Percentiles rank a stretch among this genome's conserved stretches.
Evolutionary conservation across 2,888 invertebrate species (phyloP).

Genomic region (Hydroisotoma schaefferi): DNA sequence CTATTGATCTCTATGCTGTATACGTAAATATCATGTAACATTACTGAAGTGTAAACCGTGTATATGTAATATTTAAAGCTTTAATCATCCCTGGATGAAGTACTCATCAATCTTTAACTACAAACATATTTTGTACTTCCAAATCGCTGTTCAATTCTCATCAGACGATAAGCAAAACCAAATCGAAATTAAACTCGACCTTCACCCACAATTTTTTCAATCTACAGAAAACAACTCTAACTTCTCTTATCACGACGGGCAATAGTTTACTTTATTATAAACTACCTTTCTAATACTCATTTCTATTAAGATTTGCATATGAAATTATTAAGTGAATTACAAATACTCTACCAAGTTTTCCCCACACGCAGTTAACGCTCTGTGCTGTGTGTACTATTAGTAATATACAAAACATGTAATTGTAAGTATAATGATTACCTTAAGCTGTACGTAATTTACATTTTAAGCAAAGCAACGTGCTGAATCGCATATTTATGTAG

Average conservation of each 20-base stretch:
- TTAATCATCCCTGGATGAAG: too few species aligned
- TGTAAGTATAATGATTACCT: background rate
- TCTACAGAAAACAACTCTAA: background rate
- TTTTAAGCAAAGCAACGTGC: background rate
- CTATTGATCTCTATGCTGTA: conserved; percentile 6
- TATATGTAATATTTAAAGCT: too few species aligned
- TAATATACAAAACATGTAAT: too few species aligned
- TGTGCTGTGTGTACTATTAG: too few species aligned
- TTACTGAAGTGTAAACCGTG: too few species aligned
- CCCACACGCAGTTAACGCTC: too few species aligned
- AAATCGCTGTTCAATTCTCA: too few species aligned
- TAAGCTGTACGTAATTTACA: background rate
- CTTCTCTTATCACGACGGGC: background rate
- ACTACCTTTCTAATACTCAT: conserved; percentile 2
- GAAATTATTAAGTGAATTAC: conserved; percentile 5
- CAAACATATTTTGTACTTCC: background rate
- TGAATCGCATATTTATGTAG: background rate
- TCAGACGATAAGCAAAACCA: too few species aligned
- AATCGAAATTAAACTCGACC: too few species aligned
- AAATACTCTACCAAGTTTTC: conserved; percentile 7
- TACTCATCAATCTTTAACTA: background rate
- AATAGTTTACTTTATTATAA: too few species aligned
- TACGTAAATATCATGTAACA: background rate
- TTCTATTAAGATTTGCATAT: background rate
- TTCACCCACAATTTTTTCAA: background rate